These are phyloP conservation scores for Euwallacea similis DNA, from an alignment of 1,140 invertebrate genomes.

Conservation along the genomic window DNA sequence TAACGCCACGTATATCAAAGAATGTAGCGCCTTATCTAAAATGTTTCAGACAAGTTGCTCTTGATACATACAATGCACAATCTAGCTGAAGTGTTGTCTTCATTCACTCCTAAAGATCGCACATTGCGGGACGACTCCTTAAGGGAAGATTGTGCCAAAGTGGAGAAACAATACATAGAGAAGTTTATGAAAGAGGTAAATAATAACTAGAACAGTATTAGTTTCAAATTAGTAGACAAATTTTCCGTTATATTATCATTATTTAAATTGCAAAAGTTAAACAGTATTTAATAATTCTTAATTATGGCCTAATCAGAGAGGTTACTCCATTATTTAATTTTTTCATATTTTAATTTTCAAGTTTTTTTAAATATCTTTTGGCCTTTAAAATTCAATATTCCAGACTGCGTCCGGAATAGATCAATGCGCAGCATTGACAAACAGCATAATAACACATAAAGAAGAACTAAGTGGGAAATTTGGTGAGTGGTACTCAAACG, in stretches of 20 bases:
- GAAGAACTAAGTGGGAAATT: conserved; percentile 4
- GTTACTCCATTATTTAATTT: too few species aligned
- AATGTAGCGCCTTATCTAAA: not conserved
- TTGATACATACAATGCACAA: conserved; percentile 73
- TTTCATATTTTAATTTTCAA: too few species aligned
- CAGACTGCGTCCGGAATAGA: conserved; percentile 32
- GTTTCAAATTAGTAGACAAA: not conserved
- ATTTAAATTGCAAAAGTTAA: not conserved
- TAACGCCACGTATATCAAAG: too few species aligned
- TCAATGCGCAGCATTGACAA: conserved; percentile 21
- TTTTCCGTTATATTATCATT: not conserved
- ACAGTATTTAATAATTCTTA: not conserved
- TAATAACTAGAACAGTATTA: too few species aligned
- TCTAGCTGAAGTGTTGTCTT: conserved; percentile 59
- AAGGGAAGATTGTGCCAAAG: conserved; percentile 55
- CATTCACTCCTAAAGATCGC: conserved; percentile 49
- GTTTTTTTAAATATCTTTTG: too few species aligned
- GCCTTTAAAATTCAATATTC: conserved; percentile 14
- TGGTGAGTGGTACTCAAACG: conserved; percentile 47
- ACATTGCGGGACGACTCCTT: conserved; percentile 61
- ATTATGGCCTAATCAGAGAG: not conserved
- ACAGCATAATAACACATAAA: conserved; percentile 9
- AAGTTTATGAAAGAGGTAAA: conserved; percentile 51
- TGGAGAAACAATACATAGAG: conserved; percentile 67
- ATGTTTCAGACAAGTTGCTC: conserved; percentile 54